Percentiles rank a stretch among this genome's conserved stretches.
Conservation (phyloP, 2,113 vertebrate species). For the Caretta caretta region DNA sequence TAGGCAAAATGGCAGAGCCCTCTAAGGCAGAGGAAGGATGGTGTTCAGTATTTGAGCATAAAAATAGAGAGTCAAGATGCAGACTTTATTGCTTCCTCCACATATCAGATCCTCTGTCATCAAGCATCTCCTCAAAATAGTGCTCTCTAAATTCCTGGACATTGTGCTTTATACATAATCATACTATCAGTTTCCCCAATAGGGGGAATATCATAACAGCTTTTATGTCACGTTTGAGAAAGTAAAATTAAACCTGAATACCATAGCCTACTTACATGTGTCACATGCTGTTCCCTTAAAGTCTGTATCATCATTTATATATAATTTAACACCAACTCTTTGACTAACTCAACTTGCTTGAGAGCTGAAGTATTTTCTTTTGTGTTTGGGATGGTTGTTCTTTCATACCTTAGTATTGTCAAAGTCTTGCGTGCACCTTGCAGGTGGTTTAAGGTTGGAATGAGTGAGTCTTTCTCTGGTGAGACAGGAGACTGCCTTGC, state of each 20-base stretch:
- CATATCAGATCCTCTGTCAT: neutral
- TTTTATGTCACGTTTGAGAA: neutral
- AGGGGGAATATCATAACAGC: neutral
- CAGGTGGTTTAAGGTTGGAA: fast-evolving
- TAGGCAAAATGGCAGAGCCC: neutral
- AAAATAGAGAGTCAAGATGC: neutral
- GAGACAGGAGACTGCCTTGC: neutral
- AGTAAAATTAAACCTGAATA: conserved; percentile 10
- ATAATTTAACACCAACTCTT: neutral
- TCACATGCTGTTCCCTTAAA: neutral
- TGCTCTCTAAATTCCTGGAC: neutral
- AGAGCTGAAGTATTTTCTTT: neutral
- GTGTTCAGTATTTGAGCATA: neutral
- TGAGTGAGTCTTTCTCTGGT: neutral
- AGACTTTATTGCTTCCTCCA: conserved; percentile 13
- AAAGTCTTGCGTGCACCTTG: neutral
- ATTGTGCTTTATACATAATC: neutral
- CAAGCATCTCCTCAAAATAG: neutral
- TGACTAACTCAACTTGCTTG: neutral
- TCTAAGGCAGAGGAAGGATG: neutral
- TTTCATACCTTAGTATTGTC: neutral
- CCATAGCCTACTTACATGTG: neutral
- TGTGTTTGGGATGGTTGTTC: neutral
- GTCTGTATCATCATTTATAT: neutral
- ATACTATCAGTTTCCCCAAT: neutral